Evolutionary conservation across 2,888 invertebrate genomes (phyloP), one percentile per base, ranked within the genome.

Genomic region (Steinernema hermaphroditum): DNA sequence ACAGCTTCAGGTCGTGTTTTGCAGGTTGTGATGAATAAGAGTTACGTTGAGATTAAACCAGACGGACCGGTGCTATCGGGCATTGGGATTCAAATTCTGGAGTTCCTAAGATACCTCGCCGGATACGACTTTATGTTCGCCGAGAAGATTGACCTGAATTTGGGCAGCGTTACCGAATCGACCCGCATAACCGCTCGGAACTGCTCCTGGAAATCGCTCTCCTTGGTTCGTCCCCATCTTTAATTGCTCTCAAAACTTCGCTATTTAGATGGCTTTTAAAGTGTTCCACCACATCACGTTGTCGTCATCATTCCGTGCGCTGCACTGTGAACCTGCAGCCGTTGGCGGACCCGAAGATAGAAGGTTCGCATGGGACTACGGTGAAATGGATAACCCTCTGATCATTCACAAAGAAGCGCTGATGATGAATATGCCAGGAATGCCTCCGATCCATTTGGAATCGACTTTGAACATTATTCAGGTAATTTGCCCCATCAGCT

Each of bases 81-180:
- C 1, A 62, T 62, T 32, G 62, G 62, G 1, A 24, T 62, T 14
- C 62, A 62, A 27, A 32, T 62, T 14, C 27, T 62, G 16, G 62
- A 62, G n/a, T 62, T 62, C 19, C n/a, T 62, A 16, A 22, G 62
- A 29, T 62, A 62, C 62, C 12, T 62, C 2, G 27, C 62, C n/a
- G 62, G 62, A 62, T 62, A 32, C 62, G 62, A 62, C 29, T 62
- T 62, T 29, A 62, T 62, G 62, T 32, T 62, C 32, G 27, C 62
- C 62, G 62, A 62, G n/a, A 29, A 9, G 2, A 62, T 62, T 19
- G 32, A 62, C 29, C 16, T 62, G 62, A 62, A 19, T 32, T 16
- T 34, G 1, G 62, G 62, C 6, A 62, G 32, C 34, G 19, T 62
- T 14, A 16, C 27, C 8, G 32, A 62, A 1, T 32, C 62, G 29